These are phyloP conservation scores for Cynoglossus semilaevis DNA, from an alignment of 2,113 vertebrate species.

Conservation along the genomic window DNA sequence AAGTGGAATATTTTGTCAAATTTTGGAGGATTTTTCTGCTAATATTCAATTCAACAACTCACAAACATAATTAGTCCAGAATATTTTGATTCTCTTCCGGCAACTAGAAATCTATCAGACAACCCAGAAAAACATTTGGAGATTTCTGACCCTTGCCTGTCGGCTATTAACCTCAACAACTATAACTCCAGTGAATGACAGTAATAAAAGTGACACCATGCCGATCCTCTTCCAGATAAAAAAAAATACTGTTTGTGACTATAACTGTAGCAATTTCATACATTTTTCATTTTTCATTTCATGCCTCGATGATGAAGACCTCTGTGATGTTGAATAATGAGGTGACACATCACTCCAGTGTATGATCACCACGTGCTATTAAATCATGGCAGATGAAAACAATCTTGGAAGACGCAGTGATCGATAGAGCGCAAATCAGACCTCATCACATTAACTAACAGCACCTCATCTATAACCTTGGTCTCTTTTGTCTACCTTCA, in stretches of 20 bases:
- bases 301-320: constrained; percentile 43
- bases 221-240: background rate
- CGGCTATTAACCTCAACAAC: no score
- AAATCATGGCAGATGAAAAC: constrained; percentile 65
- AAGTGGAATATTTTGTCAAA: no score
- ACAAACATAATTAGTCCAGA: no score
- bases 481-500: constrained; percentile 42
- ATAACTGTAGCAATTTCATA: constrained; percentile 22
- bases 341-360: constrained; percentile 28
- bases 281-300: constrained; percentile 50
- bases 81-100: no score
- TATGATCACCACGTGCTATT: constrained; percentile 31
- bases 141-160: no score
- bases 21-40: no score
- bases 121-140: no score
- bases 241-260: constrained; percentile 12
- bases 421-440: constrained; percentile 68
- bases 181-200: no score
- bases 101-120: no score
- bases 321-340: constrained; percentile 27
- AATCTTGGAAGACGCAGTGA: constrained; percentile 44
- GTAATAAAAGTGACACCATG: no score
- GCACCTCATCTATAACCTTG: constrained; percentile 60
- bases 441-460: constrained; percentile 63
- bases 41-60: no score